Evolutionary conservation across 1,140 invertebrate species (phyloP).

Genomic region (Scaptomyza pallida): DNA sequence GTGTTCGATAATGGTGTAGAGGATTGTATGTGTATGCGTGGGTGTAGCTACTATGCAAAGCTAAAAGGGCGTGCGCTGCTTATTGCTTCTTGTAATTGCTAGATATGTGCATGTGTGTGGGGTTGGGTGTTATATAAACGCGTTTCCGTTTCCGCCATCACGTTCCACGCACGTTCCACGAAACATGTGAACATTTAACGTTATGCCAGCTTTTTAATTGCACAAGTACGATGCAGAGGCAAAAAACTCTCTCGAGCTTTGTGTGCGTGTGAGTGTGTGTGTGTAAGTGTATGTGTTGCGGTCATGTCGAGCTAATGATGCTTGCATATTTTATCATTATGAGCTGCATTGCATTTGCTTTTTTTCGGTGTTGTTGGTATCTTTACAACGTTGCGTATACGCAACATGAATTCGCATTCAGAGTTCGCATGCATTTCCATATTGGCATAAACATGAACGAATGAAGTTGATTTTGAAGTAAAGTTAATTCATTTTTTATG

Average conservation of each 20-base stretch:
- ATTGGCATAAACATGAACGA: too few relatives aligned
- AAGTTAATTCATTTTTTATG: too few relatives aligned
- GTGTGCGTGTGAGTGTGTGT: not conserved
- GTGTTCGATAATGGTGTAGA: not conserved
- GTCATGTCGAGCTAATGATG: slow-evolving; percentile 38
- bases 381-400: too few relatives aligned
- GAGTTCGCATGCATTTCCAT: too few relatives aligned
- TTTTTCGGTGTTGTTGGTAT: slow-evolving; percentile 1
- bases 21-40: not conserved
- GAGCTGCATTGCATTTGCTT: slow-evolving; percentile 13
- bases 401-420: too few relatives aligned
- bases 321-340: slow-evolving; percentile 37
- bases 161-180: not conserved
- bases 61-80: not conserved
- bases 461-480: too few relatives aligned
- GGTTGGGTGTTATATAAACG: slow-evolving; percentile 43
- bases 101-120: slow-evolving; percentile 20
- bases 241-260: not conserved
- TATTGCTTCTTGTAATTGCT: slow-evolving; percentile 45
- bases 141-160: slow-evolving; percentile 53
- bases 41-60: slow-evolving; percentile 39
- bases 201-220: slow-evolving; percentile 46
- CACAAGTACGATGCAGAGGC: slow-evolving; percentile 13
- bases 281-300: slow-evolving; percentile 1
- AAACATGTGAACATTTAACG: slow-evolving; percentile 28